Conservation (phyloP, 1,140 invertebrate genomes). For the Caenorhabditis brenneri region DNA sequence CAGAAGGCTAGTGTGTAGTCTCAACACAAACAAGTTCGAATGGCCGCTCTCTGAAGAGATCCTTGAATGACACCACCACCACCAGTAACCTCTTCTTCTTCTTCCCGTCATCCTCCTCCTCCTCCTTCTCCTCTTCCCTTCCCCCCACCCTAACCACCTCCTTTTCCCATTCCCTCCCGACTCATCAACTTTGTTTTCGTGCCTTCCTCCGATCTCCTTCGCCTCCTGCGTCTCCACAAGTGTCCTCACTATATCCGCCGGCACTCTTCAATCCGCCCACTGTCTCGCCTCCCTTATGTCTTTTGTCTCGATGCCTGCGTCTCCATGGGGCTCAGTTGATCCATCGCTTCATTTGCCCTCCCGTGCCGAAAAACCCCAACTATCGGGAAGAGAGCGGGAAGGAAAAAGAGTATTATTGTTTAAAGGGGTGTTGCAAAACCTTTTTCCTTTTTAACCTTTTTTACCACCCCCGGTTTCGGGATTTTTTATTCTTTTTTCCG, state of each 20-base stretch:
- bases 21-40: no score
- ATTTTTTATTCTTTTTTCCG: not conserved
- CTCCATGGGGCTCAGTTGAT: not conserved
- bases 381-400: not conserved
- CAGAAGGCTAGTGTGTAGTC: no score
- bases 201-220: not conserved
- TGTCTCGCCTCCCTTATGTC: not conserved
- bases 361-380: not conserved
- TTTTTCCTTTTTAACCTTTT: not conserved
- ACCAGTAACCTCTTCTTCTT: no score
- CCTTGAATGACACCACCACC: no score
- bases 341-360: not conserved
- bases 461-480: not conserved
- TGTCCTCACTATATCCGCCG: not conserved
- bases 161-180: not conserved
- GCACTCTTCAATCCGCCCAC: not conserved
- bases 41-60: no score
- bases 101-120: no score
- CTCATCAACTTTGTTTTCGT: constrained; percentile 17
- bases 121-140: no score
- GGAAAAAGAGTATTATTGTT: no score
- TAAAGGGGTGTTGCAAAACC: not conserved
- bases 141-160: not conserved
- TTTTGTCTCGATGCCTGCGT: not conserved
- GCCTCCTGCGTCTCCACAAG: not conserved